Conservation (phyloP, 2,113 vertebrate species). For the Mirounga angustirostris region DNA sequence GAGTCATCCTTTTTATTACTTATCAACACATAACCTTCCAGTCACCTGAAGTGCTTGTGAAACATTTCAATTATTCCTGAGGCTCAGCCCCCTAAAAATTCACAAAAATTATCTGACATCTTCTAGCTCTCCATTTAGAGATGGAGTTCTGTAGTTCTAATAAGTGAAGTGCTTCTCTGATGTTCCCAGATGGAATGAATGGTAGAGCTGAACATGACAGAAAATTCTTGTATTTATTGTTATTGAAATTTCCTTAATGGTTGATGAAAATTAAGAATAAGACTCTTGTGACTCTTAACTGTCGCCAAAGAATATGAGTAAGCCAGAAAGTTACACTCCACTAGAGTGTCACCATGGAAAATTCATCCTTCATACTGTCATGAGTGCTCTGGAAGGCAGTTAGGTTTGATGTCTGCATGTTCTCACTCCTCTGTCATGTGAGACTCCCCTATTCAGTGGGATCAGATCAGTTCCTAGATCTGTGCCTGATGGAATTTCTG, state of each 20-base stretch:
- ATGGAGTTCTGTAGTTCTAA: background rate
- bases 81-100: background rate
- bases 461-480: background rate
- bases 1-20: background rate
- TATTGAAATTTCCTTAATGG: background rate
- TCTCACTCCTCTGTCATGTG: background rate
- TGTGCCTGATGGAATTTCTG: background rate
- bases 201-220: background rate
- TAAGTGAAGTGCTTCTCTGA: background rate
- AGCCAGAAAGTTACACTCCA: background rate
- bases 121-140: background rate
- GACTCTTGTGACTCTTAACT: background rate
- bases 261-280: background rate
- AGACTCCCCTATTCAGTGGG: background rate
- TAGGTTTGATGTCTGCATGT: background rate
- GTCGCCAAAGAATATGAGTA: background rate
- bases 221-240: conserved; percentile 1
- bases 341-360: background rate
- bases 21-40: background rate
- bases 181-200: background rate
- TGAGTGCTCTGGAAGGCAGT: background rate
- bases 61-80: background rate
- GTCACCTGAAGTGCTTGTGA: background rate
- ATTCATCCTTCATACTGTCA: background rate
- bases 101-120: background rate